A percentile compares a stretch with the other conserved stretches of the same genome.
These are phyloP conservation scores for Leptatherina wallacei DNA, from an alignment of 2,797 vertebrate species.

Conservation along the genomic window DNA sequence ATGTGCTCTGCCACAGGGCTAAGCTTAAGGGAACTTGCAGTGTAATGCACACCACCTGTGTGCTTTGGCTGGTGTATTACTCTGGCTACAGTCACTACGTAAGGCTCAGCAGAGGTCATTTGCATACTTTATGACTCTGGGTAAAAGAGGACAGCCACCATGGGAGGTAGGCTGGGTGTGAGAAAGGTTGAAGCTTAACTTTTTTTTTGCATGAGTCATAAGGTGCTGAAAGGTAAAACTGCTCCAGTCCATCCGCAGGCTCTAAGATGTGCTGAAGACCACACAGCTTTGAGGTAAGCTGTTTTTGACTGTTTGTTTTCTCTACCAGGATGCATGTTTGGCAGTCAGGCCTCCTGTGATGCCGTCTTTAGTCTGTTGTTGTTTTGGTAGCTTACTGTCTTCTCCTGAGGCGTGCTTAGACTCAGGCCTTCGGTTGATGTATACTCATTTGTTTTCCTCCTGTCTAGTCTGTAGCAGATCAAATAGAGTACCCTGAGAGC, in stretches of 20 bases:
- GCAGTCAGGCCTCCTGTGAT: slow-evolving; percentile 38
- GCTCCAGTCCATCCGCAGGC: slow-evolving; percentile 16
- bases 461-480: slow-evolving; percentile 50
- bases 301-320: slow-evolving; percentile 57
- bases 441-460: slow-evolving; percentile 37
- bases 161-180: slow-evolving; percentile 22
- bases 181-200: not conserved
- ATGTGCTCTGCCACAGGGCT: slow-evolving; percentile 33
- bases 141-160: slow-evolving; percentile 46
- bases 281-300: slow-evolving; percentile 69
- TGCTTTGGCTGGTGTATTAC: slow-evolving; percentile 53
- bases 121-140: slow-evolving; percentile 80
- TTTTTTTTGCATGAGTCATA: slow-evolving; percentile 8
- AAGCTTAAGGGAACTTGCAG: slow-evolving; percentile 49
- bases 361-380: slow-evolving; percentile 47
- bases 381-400: slow-evolving; percentile 47
- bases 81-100: slow-evolving; percentile 70
- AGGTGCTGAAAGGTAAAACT: slow-evolving; percentile 18
- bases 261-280: slow-evolving; percentile 46
- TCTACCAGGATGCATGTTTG: slow-evolving; percentile 59
- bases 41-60: slow-evolving; percentile 74
- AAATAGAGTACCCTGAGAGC: slow-evolving; percentile 41
- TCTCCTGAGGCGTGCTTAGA: slow-evolving; percentile 43
- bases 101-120: slow-evolving; percentile 70
- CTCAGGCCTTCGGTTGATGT: slow-evolving; percentile 21